phyloP scores from a whole-genome alignment of 2,113 vertebrate species.

The Malurus elegans region DNA sequence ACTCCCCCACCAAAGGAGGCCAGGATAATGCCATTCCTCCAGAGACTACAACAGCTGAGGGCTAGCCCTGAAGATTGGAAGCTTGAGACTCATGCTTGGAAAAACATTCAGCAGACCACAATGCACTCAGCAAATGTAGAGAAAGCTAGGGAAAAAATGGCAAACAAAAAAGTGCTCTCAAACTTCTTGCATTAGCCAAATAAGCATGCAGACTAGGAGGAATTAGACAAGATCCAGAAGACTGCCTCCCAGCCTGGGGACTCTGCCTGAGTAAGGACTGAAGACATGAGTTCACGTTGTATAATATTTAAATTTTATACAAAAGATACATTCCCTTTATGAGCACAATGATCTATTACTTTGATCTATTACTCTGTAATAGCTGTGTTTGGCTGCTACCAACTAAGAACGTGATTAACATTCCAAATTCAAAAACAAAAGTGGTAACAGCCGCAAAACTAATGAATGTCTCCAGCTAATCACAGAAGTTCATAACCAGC shows the following conservation, averaged over 20 bases:
- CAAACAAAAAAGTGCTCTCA: constrained; percentile 10
- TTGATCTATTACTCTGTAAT: constrained; percentile 4
- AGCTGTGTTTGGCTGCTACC: constrained; percentile 42
- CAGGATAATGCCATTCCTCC: constrained; percentile 69
- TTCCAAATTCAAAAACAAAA: constrained; percentile 39
- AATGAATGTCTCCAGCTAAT: constrained; percentile 7
- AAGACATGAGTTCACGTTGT: background rate
- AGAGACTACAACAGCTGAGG: constrained; percentile 69
- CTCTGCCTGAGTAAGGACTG: background rate
- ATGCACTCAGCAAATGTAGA: background rate
- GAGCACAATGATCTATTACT: background rate
- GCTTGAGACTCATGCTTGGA: background rate
- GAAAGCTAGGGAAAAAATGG: background rate
- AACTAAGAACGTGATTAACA: constrained; percentile 37
- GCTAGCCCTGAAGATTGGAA: constrained; percentile 38
- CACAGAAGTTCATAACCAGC: constrained; percentile 19
- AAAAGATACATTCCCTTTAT: background rate
- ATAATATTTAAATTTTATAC: background rate
- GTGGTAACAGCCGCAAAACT: constrained; percentile 12
- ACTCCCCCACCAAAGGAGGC: constrained; percentile 55
- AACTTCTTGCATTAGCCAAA: background rate
- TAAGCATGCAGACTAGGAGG: constrained; percentile 8
- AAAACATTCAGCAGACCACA: constrained; percentile 1
- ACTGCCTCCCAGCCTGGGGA: background rate
- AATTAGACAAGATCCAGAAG: background rate